Percentiles rank a stretch among this genome's conserved stretches.
Conservation (phyloP, 53 echinoderm and acorn worm species). For the Temnopleurus reevesii region DNA sequence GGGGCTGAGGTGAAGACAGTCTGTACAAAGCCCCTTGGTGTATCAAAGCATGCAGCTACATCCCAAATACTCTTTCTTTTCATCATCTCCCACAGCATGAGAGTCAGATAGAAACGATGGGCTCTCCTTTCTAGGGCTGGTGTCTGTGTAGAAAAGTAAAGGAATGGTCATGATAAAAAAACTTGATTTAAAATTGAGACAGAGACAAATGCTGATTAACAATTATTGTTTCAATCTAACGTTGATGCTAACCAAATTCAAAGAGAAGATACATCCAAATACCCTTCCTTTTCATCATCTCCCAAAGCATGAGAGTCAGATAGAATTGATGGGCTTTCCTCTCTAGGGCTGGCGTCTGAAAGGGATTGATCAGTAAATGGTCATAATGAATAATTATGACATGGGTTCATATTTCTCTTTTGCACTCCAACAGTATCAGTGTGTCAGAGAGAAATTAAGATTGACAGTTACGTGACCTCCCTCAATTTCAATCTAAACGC, state of each 20-base stretch:
- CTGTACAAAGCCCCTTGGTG: constrained; percentile 86
- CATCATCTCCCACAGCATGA: constrained; percentile 81
- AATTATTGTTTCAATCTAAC: background rate
- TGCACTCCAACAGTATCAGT: no score
- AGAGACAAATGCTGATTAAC: no score
- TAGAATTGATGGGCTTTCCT: constrained; percentile 69
- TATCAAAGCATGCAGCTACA: constrained; percentile 82
- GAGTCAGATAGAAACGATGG: constrained; percentile 82
- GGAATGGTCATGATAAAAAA: no score
- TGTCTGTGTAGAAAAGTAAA: constrained; percentile 14
- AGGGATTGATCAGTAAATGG: no score
- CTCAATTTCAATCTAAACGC: no score
- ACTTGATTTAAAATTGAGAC: background rate
- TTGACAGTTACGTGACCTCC: no score
- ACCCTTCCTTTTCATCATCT: constrained; percentile 74
- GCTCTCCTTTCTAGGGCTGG: constrained; percentile 64
- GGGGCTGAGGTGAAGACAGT: constrained; percentile 84
- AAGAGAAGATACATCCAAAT: background rate
- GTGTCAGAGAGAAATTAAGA: no score
- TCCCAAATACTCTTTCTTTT: constrained; percentile 86
- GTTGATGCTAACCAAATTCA: background rate
- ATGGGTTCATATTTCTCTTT: no score
- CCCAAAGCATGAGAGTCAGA: constrained; percentile 77
- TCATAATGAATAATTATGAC: no score
- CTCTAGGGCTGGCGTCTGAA: constrained; percentile 60